phyloP scores from a whole-genome alignment of 1,140 invertebrate species.

The Venturia canescens region DNA sequence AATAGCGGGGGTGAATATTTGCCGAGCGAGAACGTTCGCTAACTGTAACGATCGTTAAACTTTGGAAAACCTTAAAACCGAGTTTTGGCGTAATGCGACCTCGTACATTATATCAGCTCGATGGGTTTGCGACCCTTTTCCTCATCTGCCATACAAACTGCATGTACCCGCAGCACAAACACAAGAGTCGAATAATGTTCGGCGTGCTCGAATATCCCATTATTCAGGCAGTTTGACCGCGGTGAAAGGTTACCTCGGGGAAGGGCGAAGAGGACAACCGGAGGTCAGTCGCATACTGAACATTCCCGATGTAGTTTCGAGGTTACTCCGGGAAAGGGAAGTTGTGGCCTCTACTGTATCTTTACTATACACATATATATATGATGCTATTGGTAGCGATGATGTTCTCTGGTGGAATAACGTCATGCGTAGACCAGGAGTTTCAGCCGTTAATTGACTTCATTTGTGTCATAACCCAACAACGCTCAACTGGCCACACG shows the following conservation, averaged over 20 bases:
- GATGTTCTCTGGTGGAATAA: background rate
- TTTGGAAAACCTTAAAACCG: slow-evolving; percentile 42
- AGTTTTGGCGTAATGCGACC: slow-evolving; percentile 37
- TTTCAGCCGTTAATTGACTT: slow-evolving; percentile 40
- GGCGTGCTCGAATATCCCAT: slow-evolving; percentile 22
- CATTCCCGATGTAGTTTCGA: slow-evolving; percentile 7
- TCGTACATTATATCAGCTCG: slow-evolving; percentile 35
- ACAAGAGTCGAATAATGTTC: slow-evolving; percentile 30
- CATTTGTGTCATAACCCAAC: slow-evolving; percentile 36
- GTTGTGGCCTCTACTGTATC: background rate
- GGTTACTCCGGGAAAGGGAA: background rate
- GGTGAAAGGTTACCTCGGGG: slow-evolving; percentile 36
- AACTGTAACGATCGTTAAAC: slow-evolving; percentile 27
- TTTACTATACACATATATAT: background rate
- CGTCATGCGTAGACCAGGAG: background rate
- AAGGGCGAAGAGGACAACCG: background rate
- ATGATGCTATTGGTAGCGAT: slow-evolving; percentile 16
- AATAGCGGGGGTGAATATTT: too few species aligned
- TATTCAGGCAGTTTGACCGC: slow-evolving; percentile 42
- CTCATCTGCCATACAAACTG: slow-evolving; percentile 3
- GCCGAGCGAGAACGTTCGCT: too few species aligned
- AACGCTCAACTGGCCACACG: slow-evolving; percentile 28
- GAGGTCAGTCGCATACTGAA: slow-evolving; percentile 18
- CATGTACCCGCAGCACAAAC: background rate
- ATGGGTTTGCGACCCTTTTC: background rate